phyloP scores from a whole-genome alignment of 2,113 vertebrate species.

The Pteronura brasiliensis region DNA sequence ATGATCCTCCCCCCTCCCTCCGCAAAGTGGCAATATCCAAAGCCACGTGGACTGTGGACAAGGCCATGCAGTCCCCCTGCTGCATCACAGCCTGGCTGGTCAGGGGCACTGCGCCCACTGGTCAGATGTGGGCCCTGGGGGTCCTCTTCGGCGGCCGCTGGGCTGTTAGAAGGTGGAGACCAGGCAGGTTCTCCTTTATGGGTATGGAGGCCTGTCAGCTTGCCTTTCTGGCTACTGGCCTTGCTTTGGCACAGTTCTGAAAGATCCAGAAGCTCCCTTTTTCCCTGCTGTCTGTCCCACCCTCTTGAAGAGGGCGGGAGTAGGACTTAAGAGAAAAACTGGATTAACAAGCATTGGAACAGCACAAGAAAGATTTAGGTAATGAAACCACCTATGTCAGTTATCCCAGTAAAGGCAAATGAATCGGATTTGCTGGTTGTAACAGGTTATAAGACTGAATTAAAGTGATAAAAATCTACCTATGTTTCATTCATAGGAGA shows the following conservation, averaged over 20 bases:
- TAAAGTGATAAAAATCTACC: background rate
- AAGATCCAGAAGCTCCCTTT: background rate
- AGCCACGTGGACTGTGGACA: fast-evolving
- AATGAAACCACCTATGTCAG: background rate
- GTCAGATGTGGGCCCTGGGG: background rate
- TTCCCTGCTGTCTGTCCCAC: background rate
- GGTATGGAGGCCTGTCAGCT: fast-evolving
- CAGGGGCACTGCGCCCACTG: background rate
- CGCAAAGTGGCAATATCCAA: fast-evolving
- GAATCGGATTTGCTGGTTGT: background rate
- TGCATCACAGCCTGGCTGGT: background rate
- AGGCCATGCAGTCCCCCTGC: too few species aligned
- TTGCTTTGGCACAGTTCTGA: background rate
- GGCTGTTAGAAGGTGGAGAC: too few species aligned
- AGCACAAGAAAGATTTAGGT: background rate
- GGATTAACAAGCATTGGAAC: background rate
- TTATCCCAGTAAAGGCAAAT: background rate
- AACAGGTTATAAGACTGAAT: background rate
- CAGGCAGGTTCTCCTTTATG: fast-evolving
- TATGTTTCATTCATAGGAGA: background rate
- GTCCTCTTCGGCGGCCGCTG: fast-evolving
- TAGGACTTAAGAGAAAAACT: background rate
- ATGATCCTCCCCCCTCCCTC: too few species aligned
- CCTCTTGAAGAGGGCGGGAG: background rate
- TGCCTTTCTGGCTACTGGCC: background rate